Evolutionary conservation across 2,113 vertebrate species (phyloP).

Genomic region (Menidia beryllina): DNA sequence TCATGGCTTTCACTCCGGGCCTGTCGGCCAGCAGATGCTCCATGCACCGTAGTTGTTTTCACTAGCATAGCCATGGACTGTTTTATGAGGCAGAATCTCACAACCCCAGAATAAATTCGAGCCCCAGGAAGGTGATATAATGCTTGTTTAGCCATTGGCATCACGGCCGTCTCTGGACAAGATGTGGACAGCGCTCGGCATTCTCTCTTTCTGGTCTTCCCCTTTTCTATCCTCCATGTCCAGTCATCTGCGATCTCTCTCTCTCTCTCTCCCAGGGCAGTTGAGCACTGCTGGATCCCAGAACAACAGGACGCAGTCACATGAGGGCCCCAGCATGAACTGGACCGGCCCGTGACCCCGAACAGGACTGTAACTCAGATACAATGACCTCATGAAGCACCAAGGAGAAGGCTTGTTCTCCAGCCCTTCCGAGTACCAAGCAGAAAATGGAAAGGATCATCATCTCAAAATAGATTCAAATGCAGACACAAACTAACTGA

Average conservation of each 20-base stretch:
- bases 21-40: conserved; percentile 35
- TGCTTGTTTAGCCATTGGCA: conserved; percentile 57
- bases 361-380: conserved; percentile 63
- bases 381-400: conserved; percentile 75
- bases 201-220: conserved; percentile 10
- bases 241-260: conserved; percentile 17
- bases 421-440: conserved; percentile 9
- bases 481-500: background rate
- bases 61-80: conserved; percentile 28
- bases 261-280: conserved; percentile 21
- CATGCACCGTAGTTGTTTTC: conserved; percentile 8
- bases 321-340: conserved; percentile 67
- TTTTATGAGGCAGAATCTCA: conserved; percentile 55
- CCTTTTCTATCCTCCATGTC: conserved; percentile 3
- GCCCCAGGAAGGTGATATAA: conserved; percentile 59
- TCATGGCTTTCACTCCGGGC: conserved; percentile 15
- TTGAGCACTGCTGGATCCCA: conserved; percentile 61
- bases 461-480: conserved; percentile 16
- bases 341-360: conserved; percentile 54
- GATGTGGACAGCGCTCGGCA: conserved; percentile 26
- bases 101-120: conserved; percentile 52
- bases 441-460: conserved; percentile 3
- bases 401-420: conserved; percentile 37
- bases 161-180: conserved; percentile 20
- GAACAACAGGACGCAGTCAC: conserved; percentile 70